Evolutionary conservation across 2,888 invertebrate genomes (phyloP).

Genomic region (Tridacna crocea): DNA sequence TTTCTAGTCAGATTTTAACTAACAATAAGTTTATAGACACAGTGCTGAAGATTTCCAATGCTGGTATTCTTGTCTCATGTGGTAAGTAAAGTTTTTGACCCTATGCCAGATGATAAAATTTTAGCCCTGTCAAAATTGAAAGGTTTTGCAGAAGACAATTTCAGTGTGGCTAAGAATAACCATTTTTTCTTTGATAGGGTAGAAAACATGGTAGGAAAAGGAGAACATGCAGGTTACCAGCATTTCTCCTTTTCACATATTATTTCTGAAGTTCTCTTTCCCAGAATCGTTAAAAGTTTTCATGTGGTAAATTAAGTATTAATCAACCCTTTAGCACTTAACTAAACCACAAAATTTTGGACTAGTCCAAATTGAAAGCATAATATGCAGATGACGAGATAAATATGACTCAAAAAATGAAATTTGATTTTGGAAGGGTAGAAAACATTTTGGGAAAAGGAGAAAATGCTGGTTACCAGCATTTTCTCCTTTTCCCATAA

Average conservation of each 20-base stretch:
- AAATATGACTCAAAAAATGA: no score
- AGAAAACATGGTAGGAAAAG: not conserved
- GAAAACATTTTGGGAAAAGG: no score
- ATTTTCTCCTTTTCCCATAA: no score
- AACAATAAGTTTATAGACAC: slow-evolving; percentile 55
- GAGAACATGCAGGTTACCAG: not conserved
- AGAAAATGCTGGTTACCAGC: no score
- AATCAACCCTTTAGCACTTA: not conserved
- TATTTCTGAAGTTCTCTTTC: no score
- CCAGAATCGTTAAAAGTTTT: no score
- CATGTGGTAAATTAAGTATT: not conserved
- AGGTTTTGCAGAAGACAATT: not conserved
- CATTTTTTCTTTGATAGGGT: no score
- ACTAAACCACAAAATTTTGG: no score
- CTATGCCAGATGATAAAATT: not conserved
- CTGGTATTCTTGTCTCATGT: slow-evolving; percentile 62
- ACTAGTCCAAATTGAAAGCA: no score
- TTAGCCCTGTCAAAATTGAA: not conserved
- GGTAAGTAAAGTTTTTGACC: slow-evolving; percentile 57
- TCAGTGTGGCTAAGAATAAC: not conserved
- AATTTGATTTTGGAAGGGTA: no score
- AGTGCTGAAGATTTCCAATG: slow-evolving; percentile 64
- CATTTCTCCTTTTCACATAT: not conserved
- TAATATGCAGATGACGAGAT: no score
- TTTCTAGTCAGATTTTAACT: slow-evolving; percentile 60